Evolutionary conservation across 2,797 vertebrate species (phyloP).

Genomic region (Sarcophilus harrisii): DNA sequence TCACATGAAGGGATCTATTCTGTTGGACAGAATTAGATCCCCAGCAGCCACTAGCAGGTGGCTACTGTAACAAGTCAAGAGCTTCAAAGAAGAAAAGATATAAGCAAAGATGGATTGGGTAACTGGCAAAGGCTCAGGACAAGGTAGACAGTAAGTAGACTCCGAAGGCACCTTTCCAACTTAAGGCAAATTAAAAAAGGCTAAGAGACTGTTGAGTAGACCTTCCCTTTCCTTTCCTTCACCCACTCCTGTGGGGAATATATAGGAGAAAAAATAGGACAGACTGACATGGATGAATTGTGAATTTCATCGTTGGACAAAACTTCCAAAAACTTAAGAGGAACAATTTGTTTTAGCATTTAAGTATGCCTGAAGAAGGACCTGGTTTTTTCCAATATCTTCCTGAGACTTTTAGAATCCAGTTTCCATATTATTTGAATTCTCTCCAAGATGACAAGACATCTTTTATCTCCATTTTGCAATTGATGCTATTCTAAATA

Average conservation of each 20-base stretch:
- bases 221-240: background rate
- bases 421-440: background rate
- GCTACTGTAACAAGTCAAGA: too few relatives aligned
- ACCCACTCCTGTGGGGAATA: background rate
- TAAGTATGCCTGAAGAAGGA: background rate
- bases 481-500: background rate
- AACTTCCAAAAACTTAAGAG: background rate
- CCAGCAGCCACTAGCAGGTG: too few relatives aligned
- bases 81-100: background rate
- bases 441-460: background rate
- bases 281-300: background rate
- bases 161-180: background rate
- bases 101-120: background rate
- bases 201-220: background rate
- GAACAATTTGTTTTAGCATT: background rate
- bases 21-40: too few relatives aligned
- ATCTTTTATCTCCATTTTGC: background rate
- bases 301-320: background rate
- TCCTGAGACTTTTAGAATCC: background rate
- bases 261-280: background rate
- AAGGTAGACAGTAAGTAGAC: too few relatives aligned
- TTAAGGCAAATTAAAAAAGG: background rate
- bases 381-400: background rate
- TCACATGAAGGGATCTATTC: too few relatives aligned
- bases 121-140: background rate